Evolutionary conservation across 2,797 vertebrate genomes (phyloP).

Genomic region (Acrossocheilus wenchowensis): DNA sequence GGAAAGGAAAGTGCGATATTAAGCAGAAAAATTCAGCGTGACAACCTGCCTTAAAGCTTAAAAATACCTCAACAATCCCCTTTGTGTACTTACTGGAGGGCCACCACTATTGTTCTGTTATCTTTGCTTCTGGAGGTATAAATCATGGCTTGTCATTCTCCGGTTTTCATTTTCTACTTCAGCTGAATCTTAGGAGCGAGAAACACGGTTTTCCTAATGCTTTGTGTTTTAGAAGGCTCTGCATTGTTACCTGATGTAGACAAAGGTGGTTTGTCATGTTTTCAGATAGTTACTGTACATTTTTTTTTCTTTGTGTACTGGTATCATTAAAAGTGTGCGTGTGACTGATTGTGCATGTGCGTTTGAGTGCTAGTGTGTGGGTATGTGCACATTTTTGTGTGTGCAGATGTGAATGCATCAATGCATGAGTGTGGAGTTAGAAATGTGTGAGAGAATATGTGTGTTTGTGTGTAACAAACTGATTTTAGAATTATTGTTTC

Average conservation of each 20-base stretch:
- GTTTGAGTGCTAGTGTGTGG: constrained; percentile 22
- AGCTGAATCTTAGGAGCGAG: constrained; percentile 63
- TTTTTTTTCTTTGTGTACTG: constrained; percentile 40
- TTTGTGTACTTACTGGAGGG: constrained; percentile 68
- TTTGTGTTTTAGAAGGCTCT: constrained; percentile 71
- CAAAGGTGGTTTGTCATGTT: constrained; percentile 74
- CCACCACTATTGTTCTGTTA: constrained; percentile 75
- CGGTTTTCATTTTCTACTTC: constrained; percentile 58
- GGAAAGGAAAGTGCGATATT: constrained; percentile 45
- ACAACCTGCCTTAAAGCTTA: constrained; percentile 34
- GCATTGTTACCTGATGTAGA: constrained; percentile 75
- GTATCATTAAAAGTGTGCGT: constrained; percentile 41
- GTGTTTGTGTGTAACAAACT: background rate
- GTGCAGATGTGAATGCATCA: constrained; percentile 23
- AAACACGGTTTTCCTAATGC: constrained; percentile 65
- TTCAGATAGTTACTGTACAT: constrained; percentile 59
- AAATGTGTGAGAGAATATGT: background rate
- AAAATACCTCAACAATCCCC: constrained; percentile 58
- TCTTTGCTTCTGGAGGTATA: constrained; percentile 69
- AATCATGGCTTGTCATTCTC: constrained; percentile 70
- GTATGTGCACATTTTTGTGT: constrained; percentile 22
- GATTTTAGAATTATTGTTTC: background rate
- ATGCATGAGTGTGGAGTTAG: background rate
- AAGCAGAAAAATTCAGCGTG: constrained; percentile 45
- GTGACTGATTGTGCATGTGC: constrained; percentile 22